Evolutionary conservation across 2,113 vertebrate genomes (phyloP), one percentile per base, ranked within the genome.

Genomic region (Psittacula cyanocephala): DNA sequence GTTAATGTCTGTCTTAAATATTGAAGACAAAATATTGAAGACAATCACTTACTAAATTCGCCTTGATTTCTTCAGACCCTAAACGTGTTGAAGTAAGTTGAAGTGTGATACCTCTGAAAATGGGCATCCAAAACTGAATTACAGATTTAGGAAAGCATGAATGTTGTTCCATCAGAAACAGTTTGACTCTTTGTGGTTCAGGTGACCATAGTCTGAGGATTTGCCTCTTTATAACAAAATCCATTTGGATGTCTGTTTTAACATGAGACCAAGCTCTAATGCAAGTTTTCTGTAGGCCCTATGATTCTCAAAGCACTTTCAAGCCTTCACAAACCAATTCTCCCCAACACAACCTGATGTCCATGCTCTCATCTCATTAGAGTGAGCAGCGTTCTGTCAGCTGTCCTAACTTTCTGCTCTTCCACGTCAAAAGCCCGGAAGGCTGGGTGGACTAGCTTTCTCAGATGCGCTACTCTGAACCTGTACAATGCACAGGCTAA

Each of bases 381-480:
- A 43, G 20, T 17, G 22, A 57, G 3, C 0, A 17, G 37, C 13
- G 17, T 15, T 41, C 55, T 41, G 47, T 35, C 0, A 1, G 6
- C 49, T n/a, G 46, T 28, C 53, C 13, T 19, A 22, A 13, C 23
- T 7, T 39, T n/a, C 72, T n/a, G 35, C 64, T 35, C 31, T 28
- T 50, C 57, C 29, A 10, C 47, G 53, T 22, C 8, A 5, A 15
- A 41, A 28, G 65, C 80, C 72, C 8, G 3, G 9, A 16, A 28
- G 65, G 39, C 31, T 17, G 3, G 27, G 18, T 4, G 43, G 13
- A 4, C 17, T 20, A 0, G 11, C 27, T 10, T 49, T 10, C n/a
- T 41, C n/a, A 6, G n/a, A 7, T 20, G 33, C 22, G 2, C 84
- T 27, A 2, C 53, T n/a, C n/a, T 6, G 17, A 50, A 19, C 23